Evolutionary conservation across 2,888 invertebrate species (phyloP).

Genomic region (Athripsodes cinereus): DNA sequence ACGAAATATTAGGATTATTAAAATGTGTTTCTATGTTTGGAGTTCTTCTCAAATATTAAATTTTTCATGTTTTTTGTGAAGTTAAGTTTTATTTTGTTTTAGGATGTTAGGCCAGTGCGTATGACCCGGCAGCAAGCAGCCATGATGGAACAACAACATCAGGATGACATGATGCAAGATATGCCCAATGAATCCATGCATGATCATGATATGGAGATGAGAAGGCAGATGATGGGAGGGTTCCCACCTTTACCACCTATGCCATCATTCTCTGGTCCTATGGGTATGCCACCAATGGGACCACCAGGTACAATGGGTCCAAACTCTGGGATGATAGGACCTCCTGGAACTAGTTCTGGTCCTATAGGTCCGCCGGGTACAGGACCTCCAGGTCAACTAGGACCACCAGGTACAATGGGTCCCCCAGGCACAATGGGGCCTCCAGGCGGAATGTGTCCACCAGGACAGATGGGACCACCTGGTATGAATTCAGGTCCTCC

Average conservation of each 20-base stretch:
- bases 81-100: not conserved
- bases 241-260: not conserved
- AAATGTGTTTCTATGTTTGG: too few relatives aligned
- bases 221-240: slow-evolving; percentile 28
- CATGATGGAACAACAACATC: slow-evolving; percentile 31
- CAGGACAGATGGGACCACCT: slow-evolving; percentile 30
- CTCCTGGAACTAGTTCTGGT: slow-evolving; percentile 1
- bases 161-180: slow-evolving; percentile 26
- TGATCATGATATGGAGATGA: slow-evolving; percentile 32
- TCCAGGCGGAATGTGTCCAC: slow-evolving; percentile 29
- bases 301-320: slow-evolving; percentile 18
- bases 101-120: slow-evolving; percentile 27
- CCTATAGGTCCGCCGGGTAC: slow-evolving; percentile 13
- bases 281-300: slow-evolving; percentile 5
- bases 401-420: slow-evolving; percentile 25
- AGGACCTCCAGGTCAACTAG: slow-evolving; percentile 8
- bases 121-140: slow-evolving; percentile 29
- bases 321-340: slow-evolving; percentile 4
- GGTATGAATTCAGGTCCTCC: slow-evolving; percentile 14
- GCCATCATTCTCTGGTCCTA: not conserved
- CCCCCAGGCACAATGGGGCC: slow-evolving; percentile 28
- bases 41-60: too few relatives aligned
- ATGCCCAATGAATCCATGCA: slow-evolving; percentile 28
- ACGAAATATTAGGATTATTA: too few relatives aligned
- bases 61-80: too few relatives aligned